Percentiles rank a stretch among this genome's conserved stretches.
phyloP scores from a whole-genome alignment of 2,113 vertebrate genomes.

The Bos indicus region DNA sequence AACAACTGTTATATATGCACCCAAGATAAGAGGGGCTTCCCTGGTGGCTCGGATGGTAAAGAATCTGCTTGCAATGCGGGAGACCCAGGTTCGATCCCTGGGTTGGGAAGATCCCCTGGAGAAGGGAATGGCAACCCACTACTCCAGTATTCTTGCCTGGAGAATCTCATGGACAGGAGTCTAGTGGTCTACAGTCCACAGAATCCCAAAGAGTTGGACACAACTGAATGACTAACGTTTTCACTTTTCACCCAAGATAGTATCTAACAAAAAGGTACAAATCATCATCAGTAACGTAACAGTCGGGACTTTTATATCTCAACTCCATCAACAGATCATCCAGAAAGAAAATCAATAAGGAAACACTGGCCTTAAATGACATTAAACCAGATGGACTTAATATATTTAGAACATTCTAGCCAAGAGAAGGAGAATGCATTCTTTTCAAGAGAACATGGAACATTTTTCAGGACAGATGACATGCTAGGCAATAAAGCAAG shows the following conservation, averaged over 20 bases:
- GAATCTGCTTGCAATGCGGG: neutral
- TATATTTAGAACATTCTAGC: neutral
- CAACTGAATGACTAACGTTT: neutral
- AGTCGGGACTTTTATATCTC: neutral
- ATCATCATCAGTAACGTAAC: neutral
- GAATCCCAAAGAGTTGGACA: neutral
- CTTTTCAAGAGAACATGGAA: neutral
- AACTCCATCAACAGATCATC: neutral
- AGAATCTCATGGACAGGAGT: neutral
- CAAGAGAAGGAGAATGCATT: neutral
- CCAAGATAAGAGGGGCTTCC: neutral
- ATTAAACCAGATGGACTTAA: neutral
- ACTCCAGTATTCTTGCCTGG: neutral
- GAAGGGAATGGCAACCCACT: neutral
- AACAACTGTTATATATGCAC: neutral
- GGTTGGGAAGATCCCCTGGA: neutral
- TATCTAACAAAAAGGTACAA: neutral
- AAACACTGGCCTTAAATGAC: neutral
- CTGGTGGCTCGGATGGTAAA: neutral
- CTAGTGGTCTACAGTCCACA: neutral
- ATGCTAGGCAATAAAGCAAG: neutral
- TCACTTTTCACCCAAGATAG: neutral
- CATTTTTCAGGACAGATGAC: neutral
- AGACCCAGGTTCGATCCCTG: neutral
- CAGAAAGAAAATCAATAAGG: neutral